Evolutionary conservation across 2,797 vertebrate genomes (phyloP), one percentile per base, ranked within the genome.

Genomic region (Hephaestus fuliginosus): DNA sequence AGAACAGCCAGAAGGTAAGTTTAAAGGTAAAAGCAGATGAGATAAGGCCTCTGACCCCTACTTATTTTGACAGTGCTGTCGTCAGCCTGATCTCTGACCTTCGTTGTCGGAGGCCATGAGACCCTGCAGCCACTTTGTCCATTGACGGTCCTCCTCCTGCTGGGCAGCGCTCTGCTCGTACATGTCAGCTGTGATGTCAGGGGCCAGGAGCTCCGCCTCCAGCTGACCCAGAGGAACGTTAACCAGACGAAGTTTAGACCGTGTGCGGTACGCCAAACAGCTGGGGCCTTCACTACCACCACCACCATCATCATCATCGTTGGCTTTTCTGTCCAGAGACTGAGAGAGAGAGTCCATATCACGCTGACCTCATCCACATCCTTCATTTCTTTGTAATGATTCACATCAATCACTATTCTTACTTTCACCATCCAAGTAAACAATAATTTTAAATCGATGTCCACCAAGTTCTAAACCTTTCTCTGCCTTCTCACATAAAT

Each of bases 131-230:
- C 98, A 99, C 30, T 91, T 86, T 1, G 97, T 97, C 98, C 98
- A 99, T 6, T 98, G 96, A 3, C 96, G 96, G 18, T 99, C 97
- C 17, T 98, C 96, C 1, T 95, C 93, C 0, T 93, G 93, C 20
- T 93, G 95, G 49, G 93, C 89, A 1, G 76, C 49, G 43, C 69
- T 63, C 18, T 79, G 82, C 49, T 98, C 97, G 0, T 99, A 99
- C 98, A 99, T 99, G 84, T 99, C 98, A 0, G 97, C 96, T 0
- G 98, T 98, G 89, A 98, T 98, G 52, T 99, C 98, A 0, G 97
- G 97, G 3, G 98, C 96, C 12, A 88, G 93, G 4, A 99, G 97
- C 90, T 97, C 95, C 0, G 98, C 98, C 92, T 99, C 98, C 85
- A 99, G 93, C 76, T 96, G 96, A 20, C 96, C 97, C 15, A 99